phyloP scores from a whole-genome alignment of 2,797 vertebrate genomes.

The Psittacula echo region DNA sequence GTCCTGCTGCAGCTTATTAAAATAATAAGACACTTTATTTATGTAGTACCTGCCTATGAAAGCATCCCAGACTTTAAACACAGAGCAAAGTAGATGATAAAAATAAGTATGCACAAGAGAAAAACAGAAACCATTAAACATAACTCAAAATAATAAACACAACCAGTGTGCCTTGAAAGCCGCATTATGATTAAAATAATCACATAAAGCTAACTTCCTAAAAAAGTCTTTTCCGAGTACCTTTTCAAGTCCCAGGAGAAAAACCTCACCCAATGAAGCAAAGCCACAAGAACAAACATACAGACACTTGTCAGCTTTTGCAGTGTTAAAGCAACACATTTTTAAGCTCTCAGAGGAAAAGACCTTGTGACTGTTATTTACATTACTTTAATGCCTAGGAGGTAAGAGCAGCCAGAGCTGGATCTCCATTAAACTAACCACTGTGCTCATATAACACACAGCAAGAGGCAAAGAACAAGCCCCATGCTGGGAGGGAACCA shows the following conservation, averaged over 20 bases:
- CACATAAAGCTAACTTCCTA: not conserved
- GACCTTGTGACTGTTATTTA: not conserved
- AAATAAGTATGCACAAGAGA: not conserved
- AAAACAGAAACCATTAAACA: constrained; percentile 1
- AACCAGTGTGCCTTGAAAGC: not conserved
- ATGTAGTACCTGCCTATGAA: not conserved
- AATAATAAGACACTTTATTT: constrained; percentile 18
- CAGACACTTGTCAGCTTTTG: not conserved
- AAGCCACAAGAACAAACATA: not conserved
- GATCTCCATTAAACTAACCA: not conserved
- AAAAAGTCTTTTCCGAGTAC: not conserved
- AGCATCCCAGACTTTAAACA: not conserved
- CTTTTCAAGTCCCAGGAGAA: not conserved
- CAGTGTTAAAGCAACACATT: not conserved
- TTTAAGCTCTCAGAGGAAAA: not conserved
- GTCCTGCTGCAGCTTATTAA: not conserved
- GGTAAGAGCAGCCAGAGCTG: not conserved
- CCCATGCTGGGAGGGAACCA: fast-evolving
- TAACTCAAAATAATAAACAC: constrained; percentile 21
- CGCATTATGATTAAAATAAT: not conserved
- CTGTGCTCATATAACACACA: fast-evolving
- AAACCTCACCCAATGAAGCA: not conserved
- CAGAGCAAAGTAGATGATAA: not conserved
- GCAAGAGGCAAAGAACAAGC: not conserved
- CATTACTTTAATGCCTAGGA: not conserved